phyloP scores from a whole-genome alignment of 1,140 invertebrate species.

The Trypoxylus dichotomus region DNA sequence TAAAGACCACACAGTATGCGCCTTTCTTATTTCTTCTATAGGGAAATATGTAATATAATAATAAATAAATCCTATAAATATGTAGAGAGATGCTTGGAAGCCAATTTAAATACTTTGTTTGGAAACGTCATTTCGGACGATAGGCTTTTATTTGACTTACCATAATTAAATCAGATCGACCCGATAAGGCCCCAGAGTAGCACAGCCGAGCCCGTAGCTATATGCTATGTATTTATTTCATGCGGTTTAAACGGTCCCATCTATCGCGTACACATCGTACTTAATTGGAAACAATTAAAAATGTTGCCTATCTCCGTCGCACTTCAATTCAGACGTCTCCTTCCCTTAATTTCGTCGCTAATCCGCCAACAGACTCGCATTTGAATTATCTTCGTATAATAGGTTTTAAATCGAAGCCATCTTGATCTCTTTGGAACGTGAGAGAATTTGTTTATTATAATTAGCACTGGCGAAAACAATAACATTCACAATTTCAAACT shows the following conservation, averaged over 20 bases:
- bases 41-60: not conserved
- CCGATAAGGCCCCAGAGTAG: not conserved
- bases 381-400: not conserved
- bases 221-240: not conserved
- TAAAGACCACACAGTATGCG: too few relatives aligned
- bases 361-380: not conserved
- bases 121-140: not conserved
- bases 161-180: not conserved
- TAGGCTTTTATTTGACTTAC: not conserved
- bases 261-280: not conserved
- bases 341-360: not conserved
- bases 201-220: not conserved
- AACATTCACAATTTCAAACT: too few relatives aligned
- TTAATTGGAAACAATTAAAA: slow-evolving; percentile 15
- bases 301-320: not conserved
- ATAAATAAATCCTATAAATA: not conserved
- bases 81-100: too few relatives aligned
- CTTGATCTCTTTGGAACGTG: not conserved
- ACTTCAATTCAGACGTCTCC: not conserved
- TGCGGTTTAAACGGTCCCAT: not conserved
- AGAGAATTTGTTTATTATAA: too few relatives aligned
- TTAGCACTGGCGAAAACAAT: too few relatives aligned
- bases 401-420: not conserved
- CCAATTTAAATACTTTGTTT: not conserved
- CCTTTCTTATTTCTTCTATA: too few relatives aligned